phyloP scores from a whole-genome alignment of 2,113 vertebrate species.

The Marmota monax region DNA sequence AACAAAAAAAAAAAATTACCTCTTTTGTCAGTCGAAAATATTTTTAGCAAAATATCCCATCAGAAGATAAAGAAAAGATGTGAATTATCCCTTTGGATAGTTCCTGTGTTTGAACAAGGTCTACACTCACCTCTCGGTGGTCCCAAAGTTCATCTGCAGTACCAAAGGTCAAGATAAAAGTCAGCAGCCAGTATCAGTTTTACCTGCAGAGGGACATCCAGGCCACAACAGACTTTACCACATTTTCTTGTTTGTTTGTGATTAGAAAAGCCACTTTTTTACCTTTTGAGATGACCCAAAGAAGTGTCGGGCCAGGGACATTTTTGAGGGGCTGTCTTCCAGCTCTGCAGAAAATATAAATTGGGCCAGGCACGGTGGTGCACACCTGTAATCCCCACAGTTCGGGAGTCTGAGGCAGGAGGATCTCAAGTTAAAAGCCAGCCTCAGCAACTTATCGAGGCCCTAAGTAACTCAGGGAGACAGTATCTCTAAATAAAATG shows the following conservation, averaged over 20 bases:
- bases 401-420: no score
- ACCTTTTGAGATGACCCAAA: neutral
- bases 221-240: rapidly evolving
- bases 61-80: slow-evolving; percentile 17
- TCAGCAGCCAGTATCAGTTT: neutral
- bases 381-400: no score
- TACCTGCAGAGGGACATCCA: neutral
- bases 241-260: neutral
- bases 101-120: neutral
- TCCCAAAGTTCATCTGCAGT: neutral
- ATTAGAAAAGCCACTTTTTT: neutral
- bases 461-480: no score
- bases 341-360: neutral
- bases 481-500: no score
- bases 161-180: neutral
- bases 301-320: neutral
- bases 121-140: neutral
- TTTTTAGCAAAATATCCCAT: neutral
- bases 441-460: no score
- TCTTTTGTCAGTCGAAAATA: neutral
- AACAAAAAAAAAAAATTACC: neutral
- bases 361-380: no score
- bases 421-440: no score
- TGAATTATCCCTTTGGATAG: neutral
- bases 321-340: neutral